Evolutionary conservation across 1,140 invertebrate species (phyloP), one percentile per base, ranked within the genome.

Genomic region (Drosophila suzukii): DNA sequence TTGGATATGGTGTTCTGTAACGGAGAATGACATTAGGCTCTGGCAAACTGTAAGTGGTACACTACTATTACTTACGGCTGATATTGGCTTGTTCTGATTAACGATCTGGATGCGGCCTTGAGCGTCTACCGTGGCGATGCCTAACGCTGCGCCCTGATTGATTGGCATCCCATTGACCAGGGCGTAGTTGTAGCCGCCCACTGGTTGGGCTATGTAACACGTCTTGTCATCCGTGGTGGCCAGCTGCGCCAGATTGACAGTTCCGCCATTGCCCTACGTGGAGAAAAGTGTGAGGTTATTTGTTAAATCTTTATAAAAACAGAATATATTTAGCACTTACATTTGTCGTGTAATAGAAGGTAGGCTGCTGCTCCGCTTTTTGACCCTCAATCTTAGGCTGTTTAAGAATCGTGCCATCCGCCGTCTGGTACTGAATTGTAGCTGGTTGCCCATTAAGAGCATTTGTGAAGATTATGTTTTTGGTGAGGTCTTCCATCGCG

Each of bases 131-230:
- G 91, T 92, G 54, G 91, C 91, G 27, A 92, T 92, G 34, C 91
- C 91, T 6, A 92, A 75, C 11, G 91, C 90, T 10, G 90, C 78
- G 27, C 83, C 85, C 53, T 91, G 91, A 57, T 91, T 91, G 4
- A 92, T 55, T 70, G 94, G 94, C 94, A 95, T 95, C 68, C 94
- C 94, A 84, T 94, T 94, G 7, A 94, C 94, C 39, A 94, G 88
- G 3, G 94, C 95, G 76, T 96, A 96, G 81, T 96, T 96, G 78
- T 95, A 95, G 15, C 91, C 91, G 53, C 94, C 94, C 70, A 95
- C 95, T 5, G 95, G 95, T 81, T 95, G 95, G 27, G 95, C 94
- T 62, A 96, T 95, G 75, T 96, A 96, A 83, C 95, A 95, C 30
- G 94, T 94, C 83, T 94, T 94, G 75, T 95, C 95, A 55, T 94